phyloP scores from a whole-genome alignment of 2,888 invertebrate genomes.

The Mesoligia furuncula region DNA sequence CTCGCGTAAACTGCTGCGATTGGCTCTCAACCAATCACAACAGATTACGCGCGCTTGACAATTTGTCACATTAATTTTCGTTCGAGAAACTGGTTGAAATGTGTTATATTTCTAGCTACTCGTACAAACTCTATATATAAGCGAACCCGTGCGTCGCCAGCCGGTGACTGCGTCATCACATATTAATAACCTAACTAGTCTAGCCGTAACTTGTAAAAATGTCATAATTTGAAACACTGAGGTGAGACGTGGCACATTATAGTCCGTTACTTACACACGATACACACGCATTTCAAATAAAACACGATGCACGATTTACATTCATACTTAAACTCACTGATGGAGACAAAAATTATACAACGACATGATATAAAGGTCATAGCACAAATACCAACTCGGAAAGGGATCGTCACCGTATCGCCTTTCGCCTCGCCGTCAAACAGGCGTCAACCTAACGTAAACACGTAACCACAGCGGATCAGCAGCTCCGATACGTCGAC shows the following conservation, averaged over 20 bases:
- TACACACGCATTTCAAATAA: constrained; percentile 62
- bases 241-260: constrained; percentile 79
- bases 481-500: no score
- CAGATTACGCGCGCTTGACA: not conserved
- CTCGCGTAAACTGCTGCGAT: not conserved
- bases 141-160: constrained; percentile 4
- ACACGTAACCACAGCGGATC: no score
- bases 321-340: not conserved
- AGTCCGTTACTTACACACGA: constrained; percentile 65
- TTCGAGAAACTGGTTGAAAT: not conserved
- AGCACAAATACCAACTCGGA: no score
- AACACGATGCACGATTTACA: constrained; percentile 41
- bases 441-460: no score
- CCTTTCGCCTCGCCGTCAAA: no score
- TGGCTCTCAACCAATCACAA: not conserved
- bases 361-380: no score
- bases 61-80: not conserved
- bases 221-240: constrained; percentile 75
- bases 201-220: constrained; percentile 68
- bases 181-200: constrained; percentile 46
- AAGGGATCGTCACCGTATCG: no score
- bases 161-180: constrained; percentile 38
- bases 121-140: constrained; percentile 24
- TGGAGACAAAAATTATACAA: not conserved
- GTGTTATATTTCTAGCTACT: not conserved